Evolutionary conservation across 2,113 vertebrate species (phyloP), one percentile per base, ranked within the genome.

Genomic region (Stegostoma tigrinum): DNA sequence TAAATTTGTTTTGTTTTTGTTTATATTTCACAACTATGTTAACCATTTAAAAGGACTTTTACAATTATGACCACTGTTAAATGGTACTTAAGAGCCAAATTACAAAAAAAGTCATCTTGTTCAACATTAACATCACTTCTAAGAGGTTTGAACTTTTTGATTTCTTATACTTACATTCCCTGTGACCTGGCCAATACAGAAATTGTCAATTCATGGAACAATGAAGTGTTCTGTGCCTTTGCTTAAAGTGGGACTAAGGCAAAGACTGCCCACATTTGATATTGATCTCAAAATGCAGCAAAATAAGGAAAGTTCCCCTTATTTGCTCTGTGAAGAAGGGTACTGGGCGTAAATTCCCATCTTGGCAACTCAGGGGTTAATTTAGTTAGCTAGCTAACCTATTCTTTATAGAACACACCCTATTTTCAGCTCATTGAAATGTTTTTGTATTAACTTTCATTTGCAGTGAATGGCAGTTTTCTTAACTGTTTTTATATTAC

Each of bases 401-500:
- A 6, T n/a, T 61, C 89, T 93, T 23, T 21, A 7, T n/a, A n/a
- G 34, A 93, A 67, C 34, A n/a, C 38, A 17, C 7, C 17, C 6
- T 4, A 66, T 93, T 67, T 64, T 93, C 55, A 70, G 30, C 72
- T 42, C 94, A 72, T 95, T 95, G 67, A 70, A 48, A 72, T 95
- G 23, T 72, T 95, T 70, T 72, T 72, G 68, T 45, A 42, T 70
- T 68, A 72, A 72, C 66, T 95, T 70, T 27, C 12, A 72, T 52
- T 52, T 72, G 42, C 94, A 95, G 24, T 45, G 27, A 95, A 72
- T 72, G 12, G 45, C 68, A 48, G 68, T 95, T 70, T 70, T 34
- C 67, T 75, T 52, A 72, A 72, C 94, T 95, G 42, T 45, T 95
- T 72, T 72, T 34, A 27, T 72, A 68, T 95, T 95, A 95, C 38